phyloP scores from a whole-genome alignment of 2,888 invertebrate species.

The Chrysotoxum bicinctum region DNA sequence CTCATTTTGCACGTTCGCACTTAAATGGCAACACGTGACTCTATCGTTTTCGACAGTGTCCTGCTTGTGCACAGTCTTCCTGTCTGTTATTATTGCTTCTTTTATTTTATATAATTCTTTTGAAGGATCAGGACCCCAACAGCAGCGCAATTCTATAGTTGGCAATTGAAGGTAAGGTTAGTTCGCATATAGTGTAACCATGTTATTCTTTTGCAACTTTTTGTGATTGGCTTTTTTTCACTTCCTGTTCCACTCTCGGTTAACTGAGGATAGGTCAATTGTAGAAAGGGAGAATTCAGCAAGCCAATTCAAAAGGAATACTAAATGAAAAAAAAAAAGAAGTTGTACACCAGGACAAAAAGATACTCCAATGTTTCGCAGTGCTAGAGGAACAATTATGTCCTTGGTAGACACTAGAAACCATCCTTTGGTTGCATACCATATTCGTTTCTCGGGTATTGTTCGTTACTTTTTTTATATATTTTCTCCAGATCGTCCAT shows the following conservation, averaged over 20 bases:
- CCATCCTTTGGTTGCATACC: slow-evolving; percentile 75
- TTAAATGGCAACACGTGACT: slow-evolving; percentile 81
- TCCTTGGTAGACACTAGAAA: slow-evolving; percentile 74
- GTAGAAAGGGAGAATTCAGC: slow-evolving; percentile 24
- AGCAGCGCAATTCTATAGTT: slow-evolving; percentile 36
- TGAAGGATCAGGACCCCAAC: slow-evolving; percentile 30
- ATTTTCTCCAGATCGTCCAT: slow-evolving; percentile 47
- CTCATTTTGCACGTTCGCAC: slow-evolving; percentile 79
- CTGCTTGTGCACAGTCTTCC: slow-evolving; percentile 55
- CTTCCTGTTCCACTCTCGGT: slow-evolving; percentile 14
- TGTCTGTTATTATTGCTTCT: slow-evolving; percentile 73
- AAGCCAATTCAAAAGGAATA: slow-evolving; percentile 65
- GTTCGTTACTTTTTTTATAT: slow-evolving; percentile 4
- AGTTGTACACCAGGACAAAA: not conserved
- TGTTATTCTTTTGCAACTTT: slow-evolving; percentile 60
- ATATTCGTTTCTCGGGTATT: slow-evolving; percentile 22
- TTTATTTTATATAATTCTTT: slow-evolving; percentile 74
- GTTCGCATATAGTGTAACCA: slow-evolving; percentile 24
- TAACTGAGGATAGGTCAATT: slow-evolving; percentile 4
- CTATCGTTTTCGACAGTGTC: slow-evolving; percentile 73
- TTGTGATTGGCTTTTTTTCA: slow-evolving; percentile 49
- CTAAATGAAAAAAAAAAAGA: slow-evolving; percentile 24
- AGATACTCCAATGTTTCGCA: slow-evolving; percentile 50
- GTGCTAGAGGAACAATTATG: slow-evolving; percentile 58
- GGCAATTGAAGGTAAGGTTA: slow-evolving; percentile 30